Evolutionary conservation across 2,797 vertebrate genomes (phyloP).

Genomic region (Acanthornis magna): DNA sequence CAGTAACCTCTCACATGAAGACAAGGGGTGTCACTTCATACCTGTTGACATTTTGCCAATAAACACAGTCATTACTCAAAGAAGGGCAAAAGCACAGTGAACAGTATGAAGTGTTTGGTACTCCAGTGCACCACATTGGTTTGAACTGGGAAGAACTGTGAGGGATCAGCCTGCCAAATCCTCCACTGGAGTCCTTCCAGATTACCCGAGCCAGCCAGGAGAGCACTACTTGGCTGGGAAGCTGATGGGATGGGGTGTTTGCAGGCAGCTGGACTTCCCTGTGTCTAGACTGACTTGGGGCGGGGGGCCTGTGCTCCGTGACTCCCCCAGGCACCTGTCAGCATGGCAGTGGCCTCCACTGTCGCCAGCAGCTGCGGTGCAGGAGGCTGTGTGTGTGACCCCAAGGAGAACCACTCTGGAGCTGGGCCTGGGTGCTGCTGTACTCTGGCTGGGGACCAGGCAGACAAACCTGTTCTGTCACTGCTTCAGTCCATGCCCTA

Average conservation of each 20-base stretch:
- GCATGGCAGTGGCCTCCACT: neutral
- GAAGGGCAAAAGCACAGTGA: neutral
- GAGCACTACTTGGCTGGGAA: neutral
- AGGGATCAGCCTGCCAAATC: slow-evolving; percentile 11
- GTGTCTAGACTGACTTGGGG: neutral
- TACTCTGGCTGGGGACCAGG: neutral
- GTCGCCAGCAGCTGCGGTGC: neutral
- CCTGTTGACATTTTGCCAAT: neutral
- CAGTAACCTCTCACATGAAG: neutral
- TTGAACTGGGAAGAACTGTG: slow-evolving; percentile 9
- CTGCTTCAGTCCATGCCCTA: neutral
- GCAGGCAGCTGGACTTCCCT: slow-evolving; percentile 1
- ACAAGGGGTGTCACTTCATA: neutral
- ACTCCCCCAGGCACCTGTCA: neutral
- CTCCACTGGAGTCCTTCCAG: neutral
- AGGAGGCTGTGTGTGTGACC: neutral
- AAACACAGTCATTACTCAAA: neutral
- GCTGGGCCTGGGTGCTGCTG: neutral
- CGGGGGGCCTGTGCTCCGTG: accelerated
- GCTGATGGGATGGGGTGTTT: neutral
- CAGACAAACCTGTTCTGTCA: neutral
- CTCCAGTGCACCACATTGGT: slow-evolving; percentile 15
- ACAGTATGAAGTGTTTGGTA: neutral
- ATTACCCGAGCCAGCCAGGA: neutral
- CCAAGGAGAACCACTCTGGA: neutral